These are phyloP conservation scores for Tachypleus tridentatus DNA, from an alignment of 1,140 invertebrate genomes.

Conservation along the genomic window DNA sequence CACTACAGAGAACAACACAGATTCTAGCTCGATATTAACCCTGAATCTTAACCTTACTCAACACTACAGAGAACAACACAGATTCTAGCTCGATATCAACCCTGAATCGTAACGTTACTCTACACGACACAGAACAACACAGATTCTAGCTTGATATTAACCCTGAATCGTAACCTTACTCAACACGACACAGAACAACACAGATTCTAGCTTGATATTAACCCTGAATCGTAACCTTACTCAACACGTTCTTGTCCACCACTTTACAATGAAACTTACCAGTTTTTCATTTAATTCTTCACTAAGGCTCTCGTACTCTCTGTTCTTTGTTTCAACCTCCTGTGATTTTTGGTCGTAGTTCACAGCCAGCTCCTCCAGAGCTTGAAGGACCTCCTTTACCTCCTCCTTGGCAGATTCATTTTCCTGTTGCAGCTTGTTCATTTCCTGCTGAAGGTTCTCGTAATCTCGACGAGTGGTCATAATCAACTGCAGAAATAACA, in stretches of 20 bases:
- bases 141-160: too few species aligned
- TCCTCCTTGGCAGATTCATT: conserved; percentile 97
- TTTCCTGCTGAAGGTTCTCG: conserved; percentile 83
- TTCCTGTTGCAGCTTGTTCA: conserved; percentile 89
- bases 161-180: too few species aligned
- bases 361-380: conserved; percentile 94
- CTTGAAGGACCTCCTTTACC: conserved; percentile 87
- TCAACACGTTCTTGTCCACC: background rate
- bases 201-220: too few species aligned
- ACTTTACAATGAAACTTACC: conserved; percentile 39
- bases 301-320: conserved; percentile 71
- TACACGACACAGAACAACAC: too few species aligned
- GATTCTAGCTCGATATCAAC: too few species aligned
- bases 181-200: too few species aligned
- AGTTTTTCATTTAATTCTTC: conserved; percentile 63
- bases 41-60: too few species aligned
- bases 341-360: conserved; percentile 99
- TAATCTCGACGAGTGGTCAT: conserved; percentile 77
- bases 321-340: conserved; percentile 89
- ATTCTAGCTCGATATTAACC: too few species aligned
- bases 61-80: too few species aligned
- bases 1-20: too few species aligned
- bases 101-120: too few species aligned
- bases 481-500: conserved; percentile 46
- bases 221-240: too few species aligned